Conservation (phyloP, 2,888 invertebrate species). For the Volucella zonaria region DNA sequence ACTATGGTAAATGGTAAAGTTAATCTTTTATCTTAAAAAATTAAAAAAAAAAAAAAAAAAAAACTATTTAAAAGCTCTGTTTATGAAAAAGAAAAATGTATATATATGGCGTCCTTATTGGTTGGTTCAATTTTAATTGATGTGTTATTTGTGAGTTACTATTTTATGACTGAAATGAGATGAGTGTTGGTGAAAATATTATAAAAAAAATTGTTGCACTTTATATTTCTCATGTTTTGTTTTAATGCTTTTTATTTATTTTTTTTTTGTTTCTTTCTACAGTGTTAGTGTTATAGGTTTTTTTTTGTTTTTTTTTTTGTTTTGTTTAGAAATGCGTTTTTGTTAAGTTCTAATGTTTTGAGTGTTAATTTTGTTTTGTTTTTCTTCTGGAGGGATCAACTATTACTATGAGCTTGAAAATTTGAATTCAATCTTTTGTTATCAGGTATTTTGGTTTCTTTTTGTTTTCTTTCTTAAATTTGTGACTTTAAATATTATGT, state of each 20-base stretch:
- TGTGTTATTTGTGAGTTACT: slow-evolving; percentile 64
- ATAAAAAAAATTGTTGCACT: slow-evolving; percentile 1
- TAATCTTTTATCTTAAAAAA: slow-evolving; percentile 13
- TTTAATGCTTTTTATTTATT: slow-evolving; percentile 16
- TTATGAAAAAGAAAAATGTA: slow-evolving; percentile 36
- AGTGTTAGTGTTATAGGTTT: slow-evolving; percentile 11
- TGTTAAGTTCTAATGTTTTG: not conserved
- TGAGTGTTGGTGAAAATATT: slow-evolving; percentile 56
- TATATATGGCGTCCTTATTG: slow-evolving; percentile 65
- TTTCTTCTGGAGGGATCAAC: slow-evolving; percentile 40
- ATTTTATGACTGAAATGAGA: slow-evolving; percentile 73
- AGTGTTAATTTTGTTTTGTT: slow-evolving; percentile 17
- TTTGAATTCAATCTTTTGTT: slow-evolving; percentile 47
- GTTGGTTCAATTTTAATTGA: slow-evolving; percentile 53
- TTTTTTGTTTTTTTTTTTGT: slow-evolving; percentile 5
- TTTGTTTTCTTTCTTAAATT: slow-evolving; percentile 24
- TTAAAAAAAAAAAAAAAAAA: too few relatives aligned
- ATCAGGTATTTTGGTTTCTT: slow-evolving; percentile 63
- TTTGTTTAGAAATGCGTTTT: slow-evolving; percentile 52
- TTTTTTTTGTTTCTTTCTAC: slow-evolving; percentile 20
- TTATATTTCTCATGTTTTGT: too few relatives aligned
- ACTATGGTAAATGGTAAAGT: slow-evolving; percentile 10
- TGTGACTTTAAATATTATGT: slow-evolving; percentile 40
- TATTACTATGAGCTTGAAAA: slow-evolving; percentile 29
- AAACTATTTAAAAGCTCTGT: slow-evolving; percentile 43